Evolutionary conservation across 2,797 vertebrate genomes (phyloP), one percentile per base, ranked within the genome.

Genomic region (Pangasius krempfi): DNA sequence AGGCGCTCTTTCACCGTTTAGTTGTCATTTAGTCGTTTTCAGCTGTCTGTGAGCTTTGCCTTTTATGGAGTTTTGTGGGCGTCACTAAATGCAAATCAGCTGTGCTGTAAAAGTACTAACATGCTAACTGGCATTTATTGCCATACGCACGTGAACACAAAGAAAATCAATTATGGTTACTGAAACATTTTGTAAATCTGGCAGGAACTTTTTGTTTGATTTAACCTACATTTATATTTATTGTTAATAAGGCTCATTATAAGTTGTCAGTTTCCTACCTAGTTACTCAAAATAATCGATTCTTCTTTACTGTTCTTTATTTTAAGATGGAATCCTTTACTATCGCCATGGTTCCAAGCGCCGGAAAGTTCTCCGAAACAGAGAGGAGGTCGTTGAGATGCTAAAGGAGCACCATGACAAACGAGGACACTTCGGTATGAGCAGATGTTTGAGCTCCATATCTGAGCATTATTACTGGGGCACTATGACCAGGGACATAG

Each of bases 381-480:
- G 86, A 60, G 88, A 88, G 52, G 81, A 90, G 64, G 85, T 90
- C 0, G 72, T 89, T 30, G 54, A 60, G 47, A 75, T 89, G 73
- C 47, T 90, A 14, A 90, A 87, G 88, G 88, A 90, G 75, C 86
- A 87, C 60, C 90, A 90, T 54, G 88, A 90, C 44, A 73, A 87
- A 60, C 75, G 76, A 85, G 90, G 90, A 27, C 90, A 90, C 70
- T 87, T 87, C 22, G 90, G 88, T 37, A 56, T 66, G 76, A 85
- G 78, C 8, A 87, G 81, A 81, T 90, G 90, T 87, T 87, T 85
- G 37, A 85, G 30, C 81, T 84, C 85, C 4, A 70, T 89, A 64
- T 80, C 85, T n/a, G 82, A 89, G 56, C 56, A 66, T 80, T 90
- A 87, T 76, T 87, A 90, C 75, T 90, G 90, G 90, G 88, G 88